Base-by-base conservation (phyloP, 1,140 invertebrate genomes). In the Bombus superbus region DNA sequence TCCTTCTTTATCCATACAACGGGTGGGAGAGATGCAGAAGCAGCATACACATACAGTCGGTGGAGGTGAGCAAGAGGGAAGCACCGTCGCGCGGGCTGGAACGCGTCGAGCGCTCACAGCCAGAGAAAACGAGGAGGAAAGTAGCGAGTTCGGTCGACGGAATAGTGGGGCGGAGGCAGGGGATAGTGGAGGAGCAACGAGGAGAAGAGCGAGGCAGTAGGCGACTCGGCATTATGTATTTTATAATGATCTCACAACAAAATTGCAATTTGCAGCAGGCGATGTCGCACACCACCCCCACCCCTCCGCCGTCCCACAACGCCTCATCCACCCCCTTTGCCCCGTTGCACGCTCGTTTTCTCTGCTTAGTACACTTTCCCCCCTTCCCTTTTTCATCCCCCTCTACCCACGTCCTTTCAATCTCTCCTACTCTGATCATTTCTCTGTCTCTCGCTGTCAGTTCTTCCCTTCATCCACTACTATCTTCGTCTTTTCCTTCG, bases 171-270 rank as follows among this genome's bases (percentile, higher is more conserved):
- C 76, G 84, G 79, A 71, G 85, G 81, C 83, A 69, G 78, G 69
- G 68, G 47, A 47, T 44, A 53, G 57, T n/a, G 64, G 72, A 42
- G 75, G 40, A 28, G 13, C 47, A n/a, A 42, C 35, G 53, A 40
- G 76, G 72, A 57, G 80, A 69, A 42, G 77, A 73, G 75, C 75
- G 83, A 66, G 85, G 89, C 85, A 88, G 85, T 78, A 87, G 88
- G 87, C 89, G 90, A 91, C 90, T 91, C 84, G 89, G 93, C 92
- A 95, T 95, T 95, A 94, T 94, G 93, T 93, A 94, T 94, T 94
- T 95, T 93, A 94, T 95, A 95, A 95, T 94, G 94, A 95, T 95
- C 93, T 94, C 93, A 92, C 92, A 92, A 94, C 92, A 94, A 95
- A 95, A 95, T 94, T 93, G 92, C 91, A 93, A 95, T 94, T 95